These are phyloP conservation scores for Stictocephala bisonia DNA, from an alignment of 2,888 invertebrate species.

Conservation along the genomic window DNA sequence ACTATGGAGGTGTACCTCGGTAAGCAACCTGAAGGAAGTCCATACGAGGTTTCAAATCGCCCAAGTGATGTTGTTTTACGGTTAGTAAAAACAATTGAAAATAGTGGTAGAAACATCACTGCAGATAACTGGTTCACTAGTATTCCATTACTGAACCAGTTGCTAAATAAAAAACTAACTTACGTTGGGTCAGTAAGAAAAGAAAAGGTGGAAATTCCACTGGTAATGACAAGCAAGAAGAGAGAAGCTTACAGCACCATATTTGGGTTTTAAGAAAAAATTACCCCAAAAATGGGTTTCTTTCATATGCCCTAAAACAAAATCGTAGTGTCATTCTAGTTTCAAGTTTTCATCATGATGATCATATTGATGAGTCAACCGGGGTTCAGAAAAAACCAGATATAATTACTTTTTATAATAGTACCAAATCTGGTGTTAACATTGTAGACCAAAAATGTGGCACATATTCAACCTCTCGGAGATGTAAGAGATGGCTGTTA, in stretches of 20 bases:
- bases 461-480: slow-evolving; percentile 8
- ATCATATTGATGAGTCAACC: too few species aligned
- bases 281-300: too few species aligned
- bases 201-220: slow-evolving; percentile 18
- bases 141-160: slow-evolving; percentile 22
- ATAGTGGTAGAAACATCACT: slow-evolving; percentile 18
- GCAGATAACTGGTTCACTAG: slow-evolving; percentile 26
- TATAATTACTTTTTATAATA: too few species aligned
- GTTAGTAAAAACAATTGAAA: slow-evolving; percentile 1
- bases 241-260: slow-evolving; percentile 10
- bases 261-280: slow-evolving; percentile 26
- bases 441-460: slow-evolving; percentile 27
- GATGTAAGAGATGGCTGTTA: slow-evolving; percentile 20
- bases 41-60: too few species aligned
- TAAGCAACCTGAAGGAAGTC: too few species aligned
- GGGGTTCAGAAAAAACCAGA: too few species aligned
- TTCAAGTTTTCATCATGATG: too few species aligned
- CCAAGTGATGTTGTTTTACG: slow-evolving; percentile 9
- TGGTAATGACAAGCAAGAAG: slow-evolving; percentile 4
- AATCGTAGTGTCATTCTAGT: too few species aligned
- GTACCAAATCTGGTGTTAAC: too few species aligned
- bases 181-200: slow-evolving; percentile 9
- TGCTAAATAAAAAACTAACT: slow-evolving; percentile 15
- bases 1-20: too few species aligned
- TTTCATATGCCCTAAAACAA: too few species aligned